Conservation (phyloP, 2,888 invertebrate species). For the Tinea trinotella region DNA sequence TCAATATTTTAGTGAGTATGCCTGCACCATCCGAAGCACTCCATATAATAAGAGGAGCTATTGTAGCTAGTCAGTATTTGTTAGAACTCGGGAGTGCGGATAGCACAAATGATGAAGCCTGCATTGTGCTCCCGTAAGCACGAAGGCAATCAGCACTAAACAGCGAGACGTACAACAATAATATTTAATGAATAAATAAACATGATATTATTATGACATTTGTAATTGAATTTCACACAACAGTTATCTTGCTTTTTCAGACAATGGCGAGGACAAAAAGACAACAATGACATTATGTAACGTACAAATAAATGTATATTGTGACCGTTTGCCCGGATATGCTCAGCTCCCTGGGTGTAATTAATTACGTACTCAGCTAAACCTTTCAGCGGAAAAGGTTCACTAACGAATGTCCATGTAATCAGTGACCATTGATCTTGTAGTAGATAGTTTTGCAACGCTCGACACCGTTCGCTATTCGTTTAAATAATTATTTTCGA, state of each 20-base stretch:
- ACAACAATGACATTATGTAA: conserved; percentile 10
- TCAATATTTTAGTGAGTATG: conserved; percentile 6
- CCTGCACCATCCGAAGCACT: conserved; percentile 26
- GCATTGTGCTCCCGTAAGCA: conserved; percentile 37
- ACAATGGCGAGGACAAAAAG: conserved; percentile 12
- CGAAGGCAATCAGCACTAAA: conserved; percentile 27
- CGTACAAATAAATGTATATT: conserved; percentile 16
- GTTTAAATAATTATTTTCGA: not conserved
- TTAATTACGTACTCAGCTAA: conserved; percentile 15
- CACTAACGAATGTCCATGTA: conserved; percentile 13
- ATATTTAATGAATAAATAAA: not conserved
- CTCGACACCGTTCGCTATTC: not conserved
- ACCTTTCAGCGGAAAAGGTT: conserved; percentile 15
- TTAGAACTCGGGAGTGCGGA: conserved; percentile 25
- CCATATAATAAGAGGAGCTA: conserved; percentile 34
- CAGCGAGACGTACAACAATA: conserved; percentile 10
- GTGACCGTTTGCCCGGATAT: conserved; percentile 11
- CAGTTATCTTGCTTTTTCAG: not conserved
- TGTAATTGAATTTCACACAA: conserved; percentile 1
- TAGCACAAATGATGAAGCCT: conserved; percentile 39
- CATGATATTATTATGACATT: not conserved
- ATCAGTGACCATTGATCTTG: conserved; percentile 14
- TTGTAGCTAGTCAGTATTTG: conserved; percentile 30
- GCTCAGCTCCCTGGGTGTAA: conserved; percentile 11
- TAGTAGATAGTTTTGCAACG: not conserved